A percentile compares a stretch with the other conserved stretches of the same genome.
These are phyloP conservation scores for Cardiocondyla obscurior DNA, from an alignment of 1,140 invertebrate species.

Conservation along the genomic window DNA sequence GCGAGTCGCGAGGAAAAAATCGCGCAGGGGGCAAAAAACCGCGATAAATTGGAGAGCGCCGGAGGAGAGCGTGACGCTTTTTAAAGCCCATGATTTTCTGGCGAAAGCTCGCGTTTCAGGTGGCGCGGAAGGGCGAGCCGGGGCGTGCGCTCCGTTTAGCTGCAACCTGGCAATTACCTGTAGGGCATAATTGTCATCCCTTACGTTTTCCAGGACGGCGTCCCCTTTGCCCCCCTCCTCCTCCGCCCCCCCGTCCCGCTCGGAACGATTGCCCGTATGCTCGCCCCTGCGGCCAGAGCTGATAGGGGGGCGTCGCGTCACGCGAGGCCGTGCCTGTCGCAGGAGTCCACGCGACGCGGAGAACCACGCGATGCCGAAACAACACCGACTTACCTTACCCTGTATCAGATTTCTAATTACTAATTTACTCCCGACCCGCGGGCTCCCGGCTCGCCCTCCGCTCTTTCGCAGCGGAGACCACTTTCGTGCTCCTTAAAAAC, in stretches of 20 bases:
- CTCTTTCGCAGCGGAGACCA: slow-evolving; percentile 33
- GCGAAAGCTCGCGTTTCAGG: slow-evolving; percentile 75
- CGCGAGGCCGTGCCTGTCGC: slow-evolving; percentile 84
- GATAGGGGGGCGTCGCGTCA: slow-evolving; percentile 77
- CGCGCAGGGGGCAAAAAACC: slow-evolving; percentile 30
- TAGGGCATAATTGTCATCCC: slow-evolving; percentile 84
- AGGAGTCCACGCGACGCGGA: slow-evolving; percentile 82
- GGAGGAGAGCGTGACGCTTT: slow-evolving; percentile 72
- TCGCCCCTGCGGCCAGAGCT: slow-evolving; percentile 45
- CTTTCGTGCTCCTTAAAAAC: slow-evolving; percentile 43
- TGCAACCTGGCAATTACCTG: slow-evolving; percentile 81
- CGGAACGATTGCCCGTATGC: slow-evolving; percentile 44
- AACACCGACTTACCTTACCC: slow-evolving; percentile 78
- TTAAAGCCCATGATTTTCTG: slow-evolving; percentile 77
- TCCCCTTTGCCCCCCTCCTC: slow-evolving; percentile 49
- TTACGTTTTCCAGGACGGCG: slow-evolving; percentile 77
- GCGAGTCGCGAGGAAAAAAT: background rate
- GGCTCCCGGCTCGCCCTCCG: background rate
- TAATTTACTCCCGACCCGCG: slow-evolving; percentile 77
- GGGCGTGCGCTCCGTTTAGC: slow-evolving; percentile 77
- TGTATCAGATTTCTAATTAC: slow-evolving; percentile 84
- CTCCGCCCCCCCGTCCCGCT: slow-evolving; percentile 44
- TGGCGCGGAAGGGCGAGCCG: slow-evolving; percentile 59
- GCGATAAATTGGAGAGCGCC: slow-evolving; percentile 63
- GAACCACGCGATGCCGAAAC: slow-evolving; percentile 82